Evolutionary conservation across 1,140 invertebrate species (phyloP), one percentile per base, ranked within the genome.

Genomic region (Drosophila sucinea): DNA sequence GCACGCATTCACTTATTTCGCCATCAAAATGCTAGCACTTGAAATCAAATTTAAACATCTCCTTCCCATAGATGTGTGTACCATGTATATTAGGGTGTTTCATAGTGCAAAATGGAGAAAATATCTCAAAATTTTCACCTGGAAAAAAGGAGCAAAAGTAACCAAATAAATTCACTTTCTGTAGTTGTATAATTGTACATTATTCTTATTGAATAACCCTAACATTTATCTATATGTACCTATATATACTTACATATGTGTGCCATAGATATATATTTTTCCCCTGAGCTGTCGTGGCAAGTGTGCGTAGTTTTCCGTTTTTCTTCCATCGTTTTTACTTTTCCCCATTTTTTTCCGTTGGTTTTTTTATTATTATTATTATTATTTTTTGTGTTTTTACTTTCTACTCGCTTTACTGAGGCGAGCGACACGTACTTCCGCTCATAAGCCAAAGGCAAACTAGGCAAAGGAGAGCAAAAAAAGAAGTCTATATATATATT

Each of bases 11-110:
- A 87, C 84, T 87, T 87, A 89, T 89, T 80, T 89, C 29, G 80
- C 80, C 84, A 87, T 89, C 84, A 87, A 89, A 87, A 84, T 78
- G 80, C 70, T 63, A 77, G 84, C 73, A 77, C 84, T 87, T 83
- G 76, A 87, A 87, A 87, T 87, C 83, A 87, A 87, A 87, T 87
- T 83, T 87, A 89, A 87, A 87, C 83, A 89, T 73, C 67, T 77
- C 51, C 35, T 40, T 60, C 60, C 60, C 35, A 38, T 4, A 38
- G 2, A 38, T 38, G 17, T 55, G 27, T 23, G 17, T 17, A 17
- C 17, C 17, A 11, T 44, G 23, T 6, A 1, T 5, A 51, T 25
- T 35, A 57, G 44, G 44, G 44, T 51, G 44, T 2, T 25, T 27
- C 44, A 25, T 38, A 38, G 8, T 38, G 4, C 0, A 30, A 30